Percentiles rank a stretch among this genome's conserved stretches.
Evolutionary conservation across 2,113 vertebrate species (phyloP).

Genomic region (Phylloscopus whistleri): DNA sequence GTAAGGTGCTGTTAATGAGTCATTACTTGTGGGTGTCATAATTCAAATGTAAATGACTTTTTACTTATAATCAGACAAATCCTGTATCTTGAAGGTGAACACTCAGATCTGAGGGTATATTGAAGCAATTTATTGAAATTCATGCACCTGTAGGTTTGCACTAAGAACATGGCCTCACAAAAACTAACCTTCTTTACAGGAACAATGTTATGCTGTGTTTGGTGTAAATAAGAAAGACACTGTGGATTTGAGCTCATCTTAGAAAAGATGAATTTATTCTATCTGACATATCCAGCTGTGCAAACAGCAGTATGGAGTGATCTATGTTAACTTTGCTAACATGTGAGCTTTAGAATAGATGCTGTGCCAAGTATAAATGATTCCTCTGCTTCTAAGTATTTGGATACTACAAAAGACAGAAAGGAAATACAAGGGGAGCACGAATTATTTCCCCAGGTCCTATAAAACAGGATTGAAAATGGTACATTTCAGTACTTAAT

Average conservation of each 20-base stretch:
- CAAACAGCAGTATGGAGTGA: conserved; percentile 57
- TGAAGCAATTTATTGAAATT: conserved; percentile 41
- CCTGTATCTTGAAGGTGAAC: conserved; percentile 47
- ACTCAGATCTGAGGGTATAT: conserved; percentile 34
- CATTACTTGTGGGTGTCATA: conserved; percentile 15
- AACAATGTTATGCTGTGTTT: conserved; percentile 26
- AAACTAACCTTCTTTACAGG: conserved; percentile 39
- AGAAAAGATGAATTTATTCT: conserved; percentile 60
- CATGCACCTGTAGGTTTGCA: neutral
- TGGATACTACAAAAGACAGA: neutral
- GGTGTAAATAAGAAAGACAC: conserved; percentile 57
- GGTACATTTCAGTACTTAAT: conserved; percentile 18
- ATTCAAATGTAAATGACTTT: conserved; percentile 43
- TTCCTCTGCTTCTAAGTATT: conserved; percentile 11
- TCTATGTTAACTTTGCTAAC: conserved; percentile 65
- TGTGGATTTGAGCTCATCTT: conserved; percentile 58
- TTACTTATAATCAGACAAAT: conserved; percentile 54
- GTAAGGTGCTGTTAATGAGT: neutral
- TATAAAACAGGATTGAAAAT: conserved; percentile 22
- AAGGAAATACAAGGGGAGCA: neutral
- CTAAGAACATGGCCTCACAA: conserved; percentile 40
- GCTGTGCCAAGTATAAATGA: conserved; percentile 32
- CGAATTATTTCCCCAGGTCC: conserved; percentile 13
- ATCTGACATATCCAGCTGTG: conserved; percentile 66
- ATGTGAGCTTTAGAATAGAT: conserved; percentile 50